These are phyloP conservation scores for Cervus canadensis DNA, from an alignment of 2,113 vertebrate genomes.

Conservation along the genomic window DNA sequence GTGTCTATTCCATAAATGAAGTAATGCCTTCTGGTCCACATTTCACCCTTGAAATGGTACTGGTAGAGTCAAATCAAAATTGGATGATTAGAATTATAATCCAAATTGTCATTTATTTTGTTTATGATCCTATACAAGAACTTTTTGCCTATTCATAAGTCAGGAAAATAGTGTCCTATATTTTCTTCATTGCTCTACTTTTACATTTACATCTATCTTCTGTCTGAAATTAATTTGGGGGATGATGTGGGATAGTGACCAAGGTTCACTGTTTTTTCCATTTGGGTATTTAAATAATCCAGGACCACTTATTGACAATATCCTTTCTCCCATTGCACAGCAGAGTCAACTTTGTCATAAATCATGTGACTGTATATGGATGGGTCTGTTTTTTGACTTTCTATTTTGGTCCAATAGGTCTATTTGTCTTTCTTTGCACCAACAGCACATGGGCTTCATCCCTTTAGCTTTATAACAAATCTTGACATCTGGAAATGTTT, in stretches of 20 bases:
- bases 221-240: constrained; percentile 1
- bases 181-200: background rate
- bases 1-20: background rate
- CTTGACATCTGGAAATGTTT: background rate
- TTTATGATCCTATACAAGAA: background rate
- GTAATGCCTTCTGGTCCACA: background rate
- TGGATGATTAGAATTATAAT: background rate
- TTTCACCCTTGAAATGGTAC: background rate
- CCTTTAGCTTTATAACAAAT: background rate
- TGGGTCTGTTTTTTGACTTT: background rate
- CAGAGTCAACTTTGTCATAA: background rate
- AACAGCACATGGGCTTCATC: background rate
- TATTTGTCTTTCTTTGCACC: background rate
- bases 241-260: background rate
- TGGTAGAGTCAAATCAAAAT: background rate
- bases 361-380: background rate
- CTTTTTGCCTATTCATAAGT: background rate
- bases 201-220: background rate
- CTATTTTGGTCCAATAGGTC: background rate
- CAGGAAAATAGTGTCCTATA: background rate
- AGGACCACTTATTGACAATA: background rate
- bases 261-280: background rate
- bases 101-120: background rate
- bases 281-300: constrained; percentile 11
- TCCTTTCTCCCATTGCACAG: background rate